phyloP scores from a whole-genome alignment of 2,888 invertebrate genomes.

The Pollenia amentaria region DNA sequence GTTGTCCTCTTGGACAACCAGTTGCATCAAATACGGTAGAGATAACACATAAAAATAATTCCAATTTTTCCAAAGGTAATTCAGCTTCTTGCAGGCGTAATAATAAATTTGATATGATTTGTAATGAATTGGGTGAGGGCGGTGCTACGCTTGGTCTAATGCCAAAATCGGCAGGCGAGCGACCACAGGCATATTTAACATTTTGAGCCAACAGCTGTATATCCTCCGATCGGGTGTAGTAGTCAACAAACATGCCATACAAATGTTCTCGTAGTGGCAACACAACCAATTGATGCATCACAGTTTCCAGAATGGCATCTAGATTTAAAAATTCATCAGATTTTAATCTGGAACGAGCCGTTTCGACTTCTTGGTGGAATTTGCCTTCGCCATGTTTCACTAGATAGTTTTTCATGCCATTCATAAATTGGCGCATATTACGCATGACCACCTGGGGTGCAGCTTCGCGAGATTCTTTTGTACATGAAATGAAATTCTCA shows the following conservation, averaged over 20 bases:
- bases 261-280: constrained; percentile 93
- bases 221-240: constrained; percentile 91
- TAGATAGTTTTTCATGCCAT: constrained; percentile 98
- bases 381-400: constrained; percentile 97
- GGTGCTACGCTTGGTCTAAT: constrained; percentile 89
- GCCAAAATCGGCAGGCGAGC: constrained; percentile 83
- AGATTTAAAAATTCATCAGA: constrained; percentile 97
- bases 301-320: constrained; percentile 97
- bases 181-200: constrained; percentile 83
- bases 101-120: constrained; percentile 91
- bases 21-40: constrained; percentile 93
- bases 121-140: constrained; percentile 90
- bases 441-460: constrained; percentile 95
- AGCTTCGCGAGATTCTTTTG: constrained; percentile 94
- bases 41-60: constrained; percentile 94
- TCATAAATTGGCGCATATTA: constrained; percentile 98
- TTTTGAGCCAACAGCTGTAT: constrained; percentile 88
- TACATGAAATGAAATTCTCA: constrained; percentile 96
- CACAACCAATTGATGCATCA: constrained; percentile 96
- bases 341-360: constrained; percentile 88
- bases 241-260: constrained; percentile 93
- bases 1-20: constrained; percentile 83
- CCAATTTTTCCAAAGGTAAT: constrained; percentile 96
- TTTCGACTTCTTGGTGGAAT: constrained; percentile 95
- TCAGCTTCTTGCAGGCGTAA: constrained; percentile 95